Base-by-base conservation (phyloP, 2,113 vertebrate species). In the Poeciliopsis retropinna region DNA sequence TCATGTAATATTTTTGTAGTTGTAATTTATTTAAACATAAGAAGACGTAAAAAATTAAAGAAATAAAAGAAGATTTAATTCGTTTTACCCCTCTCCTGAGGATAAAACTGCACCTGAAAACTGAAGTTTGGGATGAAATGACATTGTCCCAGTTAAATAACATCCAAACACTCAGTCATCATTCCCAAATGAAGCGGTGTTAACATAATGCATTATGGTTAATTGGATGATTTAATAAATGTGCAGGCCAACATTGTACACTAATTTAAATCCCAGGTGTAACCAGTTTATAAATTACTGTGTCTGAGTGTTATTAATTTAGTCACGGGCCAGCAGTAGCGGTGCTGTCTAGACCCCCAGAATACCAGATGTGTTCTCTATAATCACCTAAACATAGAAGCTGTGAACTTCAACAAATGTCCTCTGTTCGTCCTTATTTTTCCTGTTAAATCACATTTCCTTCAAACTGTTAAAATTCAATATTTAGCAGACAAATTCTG, bases 381-480 rank as follows among this genome's bases (percentile, higher is more conserved):
- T 37, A 51, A 66, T 28, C 67, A 64, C n/a, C 13, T 27, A 14
- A 63, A 25, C 15, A 41, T 39, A 15, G 17, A 39, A 51, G 27
- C 30, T 67, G 12, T 29, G 14, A 10, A 64, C 11, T 29, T 41
- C 17, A 63, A 32, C n/a, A 79, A 54, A 47, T 31, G 13, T 3
- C 7, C 22, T 19, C 5, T 1, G 22, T 78, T 74, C 22, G 12
- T 44, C 17, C 6, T 29, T 34, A 13, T 3, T n/a, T 57, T 72
- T 73, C 6, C 66, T 51, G 51, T 25, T 67, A 51, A 37, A 54
- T 15, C 39, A 29, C 4, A 19, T 72, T 64, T 70, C 30, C 25
- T 67, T 29, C 41, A 17, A 61, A 12, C 66, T 64, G 10, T 29
- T 34, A 70, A 37, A 67, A 37, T 66, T 39, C 30, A 60, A 67